Conservation (phyloP, 1,140 invertebrate genomes). For the Orchestia grillus region DNA sequence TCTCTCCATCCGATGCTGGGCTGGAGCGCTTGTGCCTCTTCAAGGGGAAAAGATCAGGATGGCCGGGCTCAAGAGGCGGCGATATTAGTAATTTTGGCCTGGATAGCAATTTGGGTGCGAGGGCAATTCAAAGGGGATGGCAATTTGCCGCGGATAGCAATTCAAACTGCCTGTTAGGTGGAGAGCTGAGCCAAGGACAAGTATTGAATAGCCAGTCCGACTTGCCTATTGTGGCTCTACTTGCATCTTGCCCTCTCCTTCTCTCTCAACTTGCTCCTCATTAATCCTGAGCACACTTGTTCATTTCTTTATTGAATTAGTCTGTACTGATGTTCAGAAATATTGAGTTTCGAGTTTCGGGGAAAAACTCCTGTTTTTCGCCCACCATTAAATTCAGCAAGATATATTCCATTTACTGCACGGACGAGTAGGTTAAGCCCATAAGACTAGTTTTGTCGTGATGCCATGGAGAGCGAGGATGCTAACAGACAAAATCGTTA, state of each 20-base stretch:
- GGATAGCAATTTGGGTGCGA: slow-evolving; percentile 53
- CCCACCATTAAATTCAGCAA: too few relatives aligned
- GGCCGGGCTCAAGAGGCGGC: slow-evolving; percentile 39
- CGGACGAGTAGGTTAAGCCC: too few relatives aligned
- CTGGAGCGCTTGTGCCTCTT: background rate
- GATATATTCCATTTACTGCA: too few relatives aligned
- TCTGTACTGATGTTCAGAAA: too few relatives aligned
- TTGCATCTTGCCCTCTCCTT: background rate
- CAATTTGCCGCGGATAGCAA: slow-evolving; percentile 54
- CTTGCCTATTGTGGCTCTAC: background rate
- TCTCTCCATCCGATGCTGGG: background rate
- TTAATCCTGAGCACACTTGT: background rate
- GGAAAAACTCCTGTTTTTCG: too few relatives aligned
- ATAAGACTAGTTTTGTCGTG: too few relatives aligned
- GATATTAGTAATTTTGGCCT: slow-evolving; percentile 56
- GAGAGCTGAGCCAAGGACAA: background rate
- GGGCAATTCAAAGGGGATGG: slow-evolving; percentile 56
- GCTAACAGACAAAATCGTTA: too few relatives aligned
- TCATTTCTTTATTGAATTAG: background rate
- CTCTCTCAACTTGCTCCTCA: background rate
- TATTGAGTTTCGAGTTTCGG: too few relatives aligned
- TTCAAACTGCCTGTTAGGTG: slow-evolving; percentile 50
- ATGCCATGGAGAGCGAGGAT: too few relatives aligned
- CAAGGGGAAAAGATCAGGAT: slow-evolving; percentile 45
- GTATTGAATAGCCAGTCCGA: background rate